phyloP scores from a whole-genome alignment of 2,888 invertebrate genomes.

The Caenorhabditis uteleia region DNA sequence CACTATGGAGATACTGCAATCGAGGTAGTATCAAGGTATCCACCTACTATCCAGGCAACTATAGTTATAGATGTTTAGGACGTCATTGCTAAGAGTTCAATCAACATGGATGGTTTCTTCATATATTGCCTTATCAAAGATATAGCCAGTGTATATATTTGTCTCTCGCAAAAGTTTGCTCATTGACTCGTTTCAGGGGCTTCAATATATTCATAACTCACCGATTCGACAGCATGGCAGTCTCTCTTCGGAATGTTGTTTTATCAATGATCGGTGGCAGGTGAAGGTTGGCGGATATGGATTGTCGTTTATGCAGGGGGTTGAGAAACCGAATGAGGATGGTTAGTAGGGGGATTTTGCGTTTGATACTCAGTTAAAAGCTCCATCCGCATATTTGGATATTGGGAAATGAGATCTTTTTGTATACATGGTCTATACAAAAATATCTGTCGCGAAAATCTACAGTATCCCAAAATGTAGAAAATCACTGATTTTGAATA shows the following conservation, averaged over 20 bases:
- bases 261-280: slow-evolving; percentile 60
- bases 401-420: too few relatives aligned
- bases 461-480: too few relatives aligned
- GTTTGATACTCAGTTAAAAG: not conserved
- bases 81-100: slow-evolving; percentile 45
- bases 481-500: too few relatives aligned
- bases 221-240: slow-evolving; percentile 41
- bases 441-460: too few relatives aligned
- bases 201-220: slow-evolving; percentile 46
- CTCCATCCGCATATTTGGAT: too few relatives aligned
- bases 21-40: slow-evolving; percentile 42
- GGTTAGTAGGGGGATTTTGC: too few relatives aligned
- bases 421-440: too few relatives aligned
- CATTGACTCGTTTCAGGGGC: slow-evolving; percentile 37
- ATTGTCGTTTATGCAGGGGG: slow-evolving; percentile 39
- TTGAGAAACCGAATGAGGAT: slow-evolving; percentile 42
- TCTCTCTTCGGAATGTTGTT: slow-evolving; percentile 46
- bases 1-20: slow-evolving; percentile 63
- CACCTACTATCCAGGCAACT: not conserved
- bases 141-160: slow-evolving; percentile 42
- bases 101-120: slow-evolving; percentile 53
- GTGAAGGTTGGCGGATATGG: slow-evolving; percentile 58
- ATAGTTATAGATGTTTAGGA: slow-evolving; percentile 20
- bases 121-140: slow-evolving; percentile 50
- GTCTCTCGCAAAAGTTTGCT: too few relatives aligned